phyloP scores from a whole-genome alignment of 2,888 invertebrate genomes.

The Furcula furcula region DNA sequence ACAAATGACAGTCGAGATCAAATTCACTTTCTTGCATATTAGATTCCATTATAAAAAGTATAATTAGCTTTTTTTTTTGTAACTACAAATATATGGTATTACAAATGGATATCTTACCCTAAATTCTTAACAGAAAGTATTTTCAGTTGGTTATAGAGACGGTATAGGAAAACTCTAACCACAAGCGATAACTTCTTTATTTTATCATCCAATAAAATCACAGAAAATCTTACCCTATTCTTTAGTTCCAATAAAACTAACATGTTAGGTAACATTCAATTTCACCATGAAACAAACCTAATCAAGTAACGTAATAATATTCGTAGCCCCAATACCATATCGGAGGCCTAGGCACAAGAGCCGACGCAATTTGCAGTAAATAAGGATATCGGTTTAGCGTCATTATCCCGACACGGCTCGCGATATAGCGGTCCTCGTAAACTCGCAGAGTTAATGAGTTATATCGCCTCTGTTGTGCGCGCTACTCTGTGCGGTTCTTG shows the following conservation, averaged over 20 bases:
- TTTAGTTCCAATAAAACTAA: constrained; percentile 12
- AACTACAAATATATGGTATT: no score
- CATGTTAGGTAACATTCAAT: constrained; percentile 27
- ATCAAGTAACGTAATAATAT: constrained; percentile 38
- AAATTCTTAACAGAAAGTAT: no score
- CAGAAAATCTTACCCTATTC: not conserved
- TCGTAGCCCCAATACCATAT: constrained; percentile 28
- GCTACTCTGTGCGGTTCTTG: constrained; percentile 36
- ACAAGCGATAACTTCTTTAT: not conserved
- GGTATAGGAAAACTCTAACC: no score
- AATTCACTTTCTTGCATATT: no score
- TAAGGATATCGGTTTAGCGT: constrained; percentile 77
- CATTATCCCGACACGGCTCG: constrained; percentile 58
- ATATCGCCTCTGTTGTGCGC: constrained; percentile 32
- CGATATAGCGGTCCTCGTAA: constrained; percentile 51
- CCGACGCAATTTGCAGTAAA: constrained; percentile 76
- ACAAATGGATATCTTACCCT: no score
- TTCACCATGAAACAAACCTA: constrained; percentile 34
- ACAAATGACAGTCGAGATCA: no score
- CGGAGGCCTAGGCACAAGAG: constrained; percentile 34
- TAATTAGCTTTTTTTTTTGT: no score
- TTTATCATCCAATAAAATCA: not conserved
- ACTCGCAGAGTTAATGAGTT: constrained; percentile 47
- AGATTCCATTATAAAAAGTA: no score
- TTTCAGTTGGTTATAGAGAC: no score